Percentiles rank a stretch among this genome's conserved stretches.
These are phyloP conservation scores for Carassius carassius DNA, from an alignment of 2,113 vertebrate genomes.

Conservation along the genomic window DNA sequence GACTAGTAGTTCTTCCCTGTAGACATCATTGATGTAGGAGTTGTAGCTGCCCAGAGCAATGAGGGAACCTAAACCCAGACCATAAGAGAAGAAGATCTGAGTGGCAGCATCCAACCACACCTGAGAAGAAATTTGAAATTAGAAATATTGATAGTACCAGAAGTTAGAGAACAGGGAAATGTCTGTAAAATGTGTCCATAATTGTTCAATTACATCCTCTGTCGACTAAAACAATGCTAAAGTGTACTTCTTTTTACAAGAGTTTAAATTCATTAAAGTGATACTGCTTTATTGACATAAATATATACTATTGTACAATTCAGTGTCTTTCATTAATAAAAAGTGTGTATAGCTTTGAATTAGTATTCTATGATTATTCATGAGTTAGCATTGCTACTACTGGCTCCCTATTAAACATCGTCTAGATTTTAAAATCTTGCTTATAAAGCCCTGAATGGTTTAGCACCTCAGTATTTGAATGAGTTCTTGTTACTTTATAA, in stretches of 20 bases:
- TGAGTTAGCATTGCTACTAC: no score
- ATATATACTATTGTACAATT: background rate
- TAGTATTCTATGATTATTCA: no score
- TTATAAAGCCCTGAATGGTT: no score
- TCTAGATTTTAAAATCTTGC: no score
- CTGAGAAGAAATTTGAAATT: conserved; percentile 59
- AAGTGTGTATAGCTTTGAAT: background rate
- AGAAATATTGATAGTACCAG: background rate
- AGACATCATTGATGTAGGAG: conserved; percentile 85
- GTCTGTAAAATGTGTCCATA: no score
- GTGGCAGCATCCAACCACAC: conserved; percentile 93
- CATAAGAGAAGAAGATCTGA: conserved; percentile 92
- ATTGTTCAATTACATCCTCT: no score
- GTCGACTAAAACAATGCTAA: no score
- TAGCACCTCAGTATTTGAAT: no score
- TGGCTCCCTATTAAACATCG: no score
- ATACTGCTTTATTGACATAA: background rate
- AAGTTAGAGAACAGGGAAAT: background rate
- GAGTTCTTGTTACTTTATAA: no score
- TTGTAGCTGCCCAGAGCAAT: conserved; percentile 70
- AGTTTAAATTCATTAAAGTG: background rate
- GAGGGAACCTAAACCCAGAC: conserved; percentile 87
- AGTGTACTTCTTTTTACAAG: no score
- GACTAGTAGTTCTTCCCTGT: conserved; percentile 73
- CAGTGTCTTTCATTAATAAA: no score